A percentile compares a stretch with the other conserved stretches of the same genome.
phyloP scores from a whole-genome alignment of 2,888 invertebrate species.

The Leptinotarsa tumamoca region DNA sequence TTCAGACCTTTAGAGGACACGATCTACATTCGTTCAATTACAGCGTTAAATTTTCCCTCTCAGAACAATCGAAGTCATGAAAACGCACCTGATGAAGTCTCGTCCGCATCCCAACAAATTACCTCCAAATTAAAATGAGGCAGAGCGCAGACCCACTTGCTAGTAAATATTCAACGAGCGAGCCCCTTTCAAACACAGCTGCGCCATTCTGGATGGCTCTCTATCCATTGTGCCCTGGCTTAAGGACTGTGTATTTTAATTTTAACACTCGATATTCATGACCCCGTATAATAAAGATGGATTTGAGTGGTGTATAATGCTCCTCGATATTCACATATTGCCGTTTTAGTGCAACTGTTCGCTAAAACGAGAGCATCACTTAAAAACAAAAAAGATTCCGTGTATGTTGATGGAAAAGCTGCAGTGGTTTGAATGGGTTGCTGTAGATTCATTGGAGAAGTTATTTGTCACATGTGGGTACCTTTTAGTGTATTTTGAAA shows the following conservation, averaged over 20 bases:
- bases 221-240: slow-evolving; percentile 58
- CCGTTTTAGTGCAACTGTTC: slow-evolving; percentile 57
- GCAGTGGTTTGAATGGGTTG: neutral
- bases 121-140: slow-evolving; percentile 34
- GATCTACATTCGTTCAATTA: neutral
- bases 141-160: slow-evolving; percentile 30
- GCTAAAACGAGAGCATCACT: slow-evolving; percentile 18
- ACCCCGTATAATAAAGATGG: slow-evolving; percentile 64
- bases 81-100: slow-evolving; percentile 33
- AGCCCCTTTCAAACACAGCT: slow-evolving; percentile 55
- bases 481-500: neutral
- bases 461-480: slow-evolving; percentile 1
- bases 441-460: neutral
- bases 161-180: slow-evolving; percentile 30
- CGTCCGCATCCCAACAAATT: slow-evolving; percentile 28
- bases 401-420: slow-evolving; percentile 24
- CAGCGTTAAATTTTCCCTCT: slow-evolving; percentile 22
- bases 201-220: slow-evolving; percentile 56
- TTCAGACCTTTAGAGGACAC: neutral
- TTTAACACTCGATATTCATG: slow-evolving; percentile 66
- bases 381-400: slow-evolving; percentile 31
- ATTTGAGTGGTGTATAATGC: slow-evolving; percentile 61
- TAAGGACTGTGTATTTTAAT: slow-evolving; percentile 64
- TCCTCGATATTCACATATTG: slow-evolving; percentile 53
- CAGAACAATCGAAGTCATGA: slow-evolving; percentile 35